These are phyloP conservation scores for Adelges cooleyi DNA, from an alignment of 1,140 invertebrate genomes.

Conservation along the genomic window DNA sequence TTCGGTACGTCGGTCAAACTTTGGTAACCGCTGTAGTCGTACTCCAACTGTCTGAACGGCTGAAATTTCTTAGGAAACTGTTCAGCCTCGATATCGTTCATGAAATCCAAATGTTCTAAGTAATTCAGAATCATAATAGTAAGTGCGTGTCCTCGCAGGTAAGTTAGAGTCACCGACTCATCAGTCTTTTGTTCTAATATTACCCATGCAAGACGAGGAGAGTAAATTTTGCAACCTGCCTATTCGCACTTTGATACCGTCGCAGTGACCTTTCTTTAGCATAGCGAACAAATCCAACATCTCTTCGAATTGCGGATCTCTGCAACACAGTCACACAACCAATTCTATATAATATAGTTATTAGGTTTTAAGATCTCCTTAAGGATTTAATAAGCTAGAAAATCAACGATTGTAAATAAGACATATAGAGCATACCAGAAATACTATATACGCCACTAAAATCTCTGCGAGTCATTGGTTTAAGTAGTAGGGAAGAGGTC, in stretches of 20 bases:
- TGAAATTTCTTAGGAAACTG: constrained; percentile 58
- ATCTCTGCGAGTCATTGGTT: too few relatives aligned
- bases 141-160: too few relatives aligned
- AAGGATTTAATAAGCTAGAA: neutral
- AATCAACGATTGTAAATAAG: neutral
- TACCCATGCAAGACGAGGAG: constrained; percentile 83
- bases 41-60: constrained; percentile 77
- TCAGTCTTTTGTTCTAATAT: too few relatives aligned
- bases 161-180: too few relatives aligned
- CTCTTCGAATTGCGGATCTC: constrained; percentile 92
- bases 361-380: too few relatives aligned
- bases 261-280: constrained; percentile 92
- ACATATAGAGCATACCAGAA: too few relatives aligned
- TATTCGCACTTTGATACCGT: constrained; percentile 87
- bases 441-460: too few relatives aligned
- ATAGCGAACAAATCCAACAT: constrained; percentile 93
- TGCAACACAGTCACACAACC: too few relatives aligned
- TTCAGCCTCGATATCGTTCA: constrained; percentile 59
- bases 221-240: constrained; percentile 92
- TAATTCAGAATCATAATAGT: constrained; percentile 35
- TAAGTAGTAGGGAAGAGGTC: too few relatives aligned
- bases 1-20: constrained; percentile 94
- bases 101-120: constrained; percentile 89
- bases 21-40: constrained; percentile 89
- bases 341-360: too few relatives aligned